Percentiles rank a stretch among this genome's conserved stretches.
Evolutionary conservation across 2,888 invertebrate species (phyloP).

Genomic region (Leucoptera coffeella): DNA sequence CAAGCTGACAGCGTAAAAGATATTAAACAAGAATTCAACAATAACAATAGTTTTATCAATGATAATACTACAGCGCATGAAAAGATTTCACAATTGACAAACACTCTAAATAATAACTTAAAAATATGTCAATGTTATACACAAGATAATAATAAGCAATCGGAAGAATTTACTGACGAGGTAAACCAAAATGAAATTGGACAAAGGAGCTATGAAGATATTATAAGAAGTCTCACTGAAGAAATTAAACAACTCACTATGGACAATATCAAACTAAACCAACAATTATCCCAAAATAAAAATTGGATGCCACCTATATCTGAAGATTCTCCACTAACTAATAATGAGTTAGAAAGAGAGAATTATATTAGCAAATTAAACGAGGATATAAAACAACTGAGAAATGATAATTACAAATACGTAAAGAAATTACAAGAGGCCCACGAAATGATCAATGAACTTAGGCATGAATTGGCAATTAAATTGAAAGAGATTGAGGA

Average conservation of each 20-base stretch:
- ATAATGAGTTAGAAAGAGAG: too few species aligned
- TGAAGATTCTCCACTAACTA: too few species aligned
- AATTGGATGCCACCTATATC: too few species aligned
- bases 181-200: slow-evolving; percentile 15
- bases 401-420: slow-evolving; percentile 38
- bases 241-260: slow-evolving; percentile 38
- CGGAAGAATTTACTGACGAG: slow-evolving; percentile 26
- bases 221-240: slow-evolving; percentile 31
- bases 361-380: slow-evolving; percentile 23
- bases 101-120: too few species aligned
- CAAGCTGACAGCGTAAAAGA: too few species aligned
- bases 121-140: too few species aligned
- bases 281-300: slow-evolving; percentile 28
- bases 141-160: slow-evolving; percentile 41
- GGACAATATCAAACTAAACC: slow-evolving; percentile 33
- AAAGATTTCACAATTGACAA: too few species aligned
- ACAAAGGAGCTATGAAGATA: slow-evolving; percentile 31
- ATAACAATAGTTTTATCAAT: too few species aligned
- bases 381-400: too few species aligned
- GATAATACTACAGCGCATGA: too few species aligned
- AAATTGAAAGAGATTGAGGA: slow-evolving; percentile 37
- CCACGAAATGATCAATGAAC: slow-evolving; percentile 24
- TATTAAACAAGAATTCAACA: too few species aligned
- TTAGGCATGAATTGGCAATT: slow-evolving; percentile 29
- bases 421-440: slow-evolving; percentile 27